phyloP scores from a whole-genome alignment of 2,797 vertebrate species.

The Hydrolagus colliei region DNA sequence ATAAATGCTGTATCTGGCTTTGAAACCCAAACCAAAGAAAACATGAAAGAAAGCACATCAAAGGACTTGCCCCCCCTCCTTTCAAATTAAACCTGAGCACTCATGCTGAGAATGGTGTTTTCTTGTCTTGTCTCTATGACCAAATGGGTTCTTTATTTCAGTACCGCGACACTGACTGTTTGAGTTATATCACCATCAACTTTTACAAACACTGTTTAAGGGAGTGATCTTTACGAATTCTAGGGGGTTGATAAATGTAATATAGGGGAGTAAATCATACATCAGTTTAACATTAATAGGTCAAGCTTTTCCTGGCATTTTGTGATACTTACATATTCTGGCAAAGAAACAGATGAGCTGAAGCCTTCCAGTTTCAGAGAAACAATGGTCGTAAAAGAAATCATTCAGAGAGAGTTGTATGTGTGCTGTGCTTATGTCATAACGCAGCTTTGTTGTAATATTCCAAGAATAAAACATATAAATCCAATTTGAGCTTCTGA shows the following conservation, averaged over 20 bases:
- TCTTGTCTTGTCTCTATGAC: not conserved
- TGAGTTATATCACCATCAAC: not conserved
- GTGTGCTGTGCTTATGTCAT: no score
- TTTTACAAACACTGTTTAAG: not conserved
- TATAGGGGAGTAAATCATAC: no score
- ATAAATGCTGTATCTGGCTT: not conserved
- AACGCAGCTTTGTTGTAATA: no score
- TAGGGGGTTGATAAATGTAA: not conserved
- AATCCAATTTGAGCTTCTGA: no score
- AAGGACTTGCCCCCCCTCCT: not conserved
- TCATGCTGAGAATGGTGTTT: not conserved
- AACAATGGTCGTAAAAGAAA: not conserved
- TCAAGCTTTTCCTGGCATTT: not conserved
- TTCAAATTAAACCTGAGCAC: constrained; percentile 4
- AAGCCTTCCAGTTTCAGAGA: not conserved
- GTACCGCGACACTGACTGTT: not conserved
- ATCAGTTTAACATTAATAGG: not conserved
- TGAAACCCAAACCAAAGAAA: not conserved
- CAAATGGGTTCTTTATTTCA: not conserved
- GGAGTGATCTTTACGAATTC: not conserved
- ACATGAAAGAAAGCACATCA: constrained; percentile 29
- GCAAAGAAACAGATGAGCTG: not conserved
- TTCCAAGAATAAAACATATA: no score
- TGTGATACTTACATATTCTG: not conserved
- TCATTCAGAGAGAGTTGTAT: no score